These are phyloP conservation scores for Linnaemya tessellans DNA, from an alignment of 2,888 invertebrate species.

Conservation along the genomic window DNA sequence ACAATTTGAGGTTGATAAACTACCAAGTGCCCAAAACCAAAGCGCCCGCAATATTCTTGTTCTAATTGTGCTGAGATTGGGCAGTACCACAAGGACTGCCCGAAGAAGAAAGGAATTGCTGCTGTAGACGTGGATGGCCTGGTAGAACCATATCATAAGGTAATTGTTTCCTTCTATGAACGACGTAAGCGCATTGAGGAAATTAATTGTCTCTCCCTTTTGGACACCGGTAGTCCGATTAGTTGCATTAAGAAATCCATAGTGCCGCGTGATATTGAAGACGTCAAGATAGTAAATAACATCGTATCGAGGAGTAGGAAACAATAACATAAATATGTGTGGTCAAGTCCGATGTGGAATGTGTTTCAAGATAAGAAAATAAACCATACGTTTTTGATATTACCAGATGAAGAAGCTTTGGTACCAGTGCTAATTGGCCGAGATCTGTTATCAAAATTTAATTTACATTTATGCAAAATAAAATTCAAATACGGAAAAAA, in stretches of 20 bases:
- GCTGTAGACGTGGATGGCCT: neutral
- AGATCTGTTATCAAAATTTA: slow-evolving; percentile 21
- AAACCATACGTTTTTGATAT: slow-evolving; percentile 24
- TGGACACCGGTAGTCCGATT: slow-evolving; percentile 46
- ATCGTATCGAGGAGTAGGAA: slow-evolving; percentile 31
- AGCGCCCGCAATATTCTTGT: slow-evolving; percentile 43
- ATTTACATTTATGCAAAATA: slow-evolving; percentile 31
- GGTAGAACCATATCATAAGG: slow-evolving; percentile 32
- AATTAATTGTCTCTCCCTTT: slow-evolving; percentile 34
- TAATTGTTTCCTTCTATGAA: slow-evolving; percentile 44
- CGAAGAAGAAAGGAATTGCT: slow-evolving; percentile 5
- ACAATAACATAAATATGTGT: too few species aligned
- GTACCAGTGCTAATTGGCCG: slow-evolving; percentile 33
- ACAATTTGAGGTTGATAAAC: slow-evolving; percentile 20
- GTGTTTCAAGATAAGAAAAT: too few species aligned
- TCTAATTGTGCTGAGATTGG: slow-evolving; percentile 46
- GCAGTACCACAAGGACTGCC: too few species aligned
- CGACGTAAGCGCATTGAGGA: too few species aligned
- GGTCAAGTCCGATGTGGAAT: too few species aligned
- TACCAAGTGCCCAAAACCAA: slow-evolving; percentile 50
- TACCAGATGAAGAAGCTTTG: slow-evolving; percentile 6
- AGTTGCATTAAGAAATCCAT: slow-evolving; percentile 34
- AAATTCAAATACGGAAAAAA: slow-evolving; percentile 6
- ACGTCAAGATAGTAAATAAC: neutral
- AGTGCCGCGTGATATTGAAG: slow-evolving; percentile 49